These are phyloP conservation scores for Epinotia ramella DNA, from an alignment of 2,888 invertebrate genomes.

Conservation along the genomic window DNA sequence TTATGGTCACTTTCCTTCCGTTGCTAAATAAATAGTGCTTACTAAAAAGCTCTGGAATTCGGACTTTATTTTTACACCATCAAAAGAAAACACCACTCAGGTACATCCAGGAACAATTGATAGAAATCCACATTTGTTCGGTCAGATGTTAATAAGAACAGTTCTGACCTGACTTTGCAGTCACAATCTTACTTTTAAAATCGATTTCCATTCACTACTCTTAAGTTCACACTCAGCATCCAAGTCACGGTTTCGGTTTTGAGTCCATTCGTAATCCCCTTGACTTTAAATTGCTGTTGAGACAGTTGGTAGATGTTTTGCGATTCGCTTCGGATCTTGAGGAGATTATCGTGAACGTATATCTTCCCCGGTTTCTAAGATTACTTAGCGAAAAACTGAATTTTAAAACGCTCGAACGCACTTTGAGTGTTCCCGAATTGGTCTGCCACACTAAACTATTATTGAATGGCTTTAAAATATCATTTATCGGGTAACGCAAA, in stretches of 20 bases:
- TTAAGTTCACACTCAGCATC: conserved; percentile 30
- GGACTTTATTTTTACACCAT: neutral
- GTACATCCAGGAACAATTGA: neutral
- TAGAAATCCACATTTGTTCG: neutral
- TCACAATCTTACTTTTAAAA: conserved; percentile 11
- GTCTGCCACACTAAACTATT: conserved; percentile 46
- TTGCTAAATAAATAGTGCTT: neutral
- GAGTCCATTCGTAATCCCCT: conserved; percentile 32
- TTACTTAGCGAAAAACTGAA: conserved; percentile 58
- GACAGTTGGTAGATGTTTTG: conserved; percentile 55
- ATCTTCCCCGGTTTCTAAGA: conserved; percentile 60
- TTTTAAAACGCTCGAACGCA: conserved; percentile 34
- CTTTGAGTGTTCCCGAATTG: conserved; percentile 56
- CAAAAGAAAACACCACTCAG: neutral
- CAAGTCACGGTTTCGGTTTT: conserved; percentile 40
- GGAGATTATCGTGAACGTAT: conserved; percentile 69
- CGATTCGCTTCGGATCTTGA: conserved; percentile 65
- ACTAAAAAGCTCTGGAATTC: neutral
- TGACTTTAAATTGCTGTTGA: conserved; percentile 37
- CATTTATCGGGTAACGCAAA: neutral
- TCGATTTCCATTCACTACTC: conserved; percentile 13
- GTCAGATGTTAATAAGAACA: neutral
- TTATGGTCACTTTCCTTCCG: neutral
- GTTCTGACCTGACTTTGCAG: neutral
- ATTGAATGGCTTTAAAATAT: conserved; percentile 1